Conservation (phyloP, 2,888 invertebrate species). For the Rhopalosiphum nymphaeae region DNA sequence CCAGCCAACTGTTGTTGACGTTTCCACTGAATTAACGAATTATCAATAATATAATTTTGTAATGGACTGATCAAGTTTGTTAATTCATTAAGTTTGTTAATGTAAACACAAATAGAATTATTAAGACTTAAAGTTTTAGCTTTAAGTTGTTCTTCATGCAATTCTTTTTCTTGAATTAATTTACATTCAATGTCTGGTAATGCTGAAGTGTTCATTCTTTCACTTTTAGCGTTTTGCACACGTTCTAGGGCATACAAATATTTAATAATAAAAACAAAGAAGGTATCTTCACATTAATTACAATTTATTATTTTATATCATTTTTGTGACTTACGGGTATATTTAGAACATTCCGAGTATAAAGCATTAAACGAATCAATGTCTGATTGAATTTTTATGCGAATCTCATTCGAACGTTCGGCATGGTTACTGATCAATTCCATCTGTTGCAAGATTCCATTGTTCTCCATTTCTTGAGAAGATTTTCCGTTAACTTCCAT, state of each 20-base stretch:
- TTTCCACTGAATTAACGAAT: constrained; percentile 94
- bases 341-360: constrained; percentile 54
- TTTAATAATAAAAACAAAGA: background rate
- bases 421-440: constrained; percentile 57
- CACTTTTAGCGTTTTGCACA: constrained; percentile 54
- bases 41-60: constrained; percentile 74
- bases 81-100: constrained; percentile 59
- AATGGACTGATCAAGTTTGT: constrained; percentile 58
- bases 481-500: constrained; percentile 52
- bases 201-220: constrained; percentile 48
- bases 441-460: constrained; percentile 58
- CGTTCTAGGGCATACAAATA: constrained; percentile 37
- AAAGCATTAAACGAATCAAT: constrained; percentile 59
- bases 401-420: constrained; percentile 50
- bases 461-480: constrained; percentile 57
- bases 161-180: constrained; percentile 59
- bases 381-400: constrained; percentile 52
- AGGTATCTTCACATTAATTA: background rate
- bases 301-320: background rate
- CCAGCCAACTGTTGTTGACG: constrained; percentile 93
- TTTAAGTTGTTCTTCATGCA: constrained; percentile 49
- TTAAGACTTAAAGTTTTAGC: constrained; percentile 57
- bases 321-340: constrained; percentile 45
- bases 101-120: constrained; percentile 58
- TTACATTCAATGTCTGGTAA: constrained; percentile 51